Evolutionary conservation across 2,113 vertebrate genomes (phyloP), one percentile per base, ranked within the genome.

Genomic region (Tachuris rubrigastra): DNA sequence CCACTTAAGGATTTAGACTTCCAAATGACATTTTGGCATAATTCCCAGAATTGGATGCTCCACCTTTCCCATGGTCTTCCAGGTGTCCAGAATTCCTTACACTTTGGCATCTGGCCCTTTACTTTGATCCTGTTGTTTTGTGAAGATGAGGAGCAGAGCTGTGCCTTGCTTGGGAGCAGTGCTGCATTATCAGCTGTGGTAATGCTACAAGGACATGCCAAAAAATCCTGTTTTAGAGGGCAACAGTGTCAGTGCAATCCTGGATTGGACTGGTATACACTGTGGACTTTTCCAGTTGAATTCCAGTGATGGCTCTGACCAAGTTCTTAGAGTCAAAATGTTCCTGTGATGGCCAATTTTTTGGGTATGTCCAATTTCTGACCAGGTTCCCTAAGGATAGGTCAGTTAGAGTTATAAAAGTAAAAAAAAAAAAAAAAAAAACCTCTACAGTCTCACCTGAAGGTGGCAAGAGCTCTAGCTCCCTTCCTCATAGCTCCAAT

Each of bases 21-120:
- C 13, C 8, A 91, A 3, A 42, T 47, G 44, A 50, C 13, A 65
- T 60, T 81, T 56, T 47, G 65, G 30, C 27, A 82, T n/a, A 14
- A 69, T 60, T 62, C 14, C 50, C 53, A 27, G n/a, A 78, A 28
- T 0, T 53, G 5, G 5, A 11, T 31, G 3, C 7, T 74, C 24
- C 21, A 71, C 9, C n/a, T 49, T 46, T 23, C 3, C 0, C 10
- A 1, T 9, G n/a, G n/a, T n/a, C n/a, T n/a, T n/a, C n/a, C n/a
- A n/a, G n/a, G n/a, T n/a, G n/a, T n/a, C n/a, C n/a, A n/a, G n/a
- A n/a, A n/a, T n/a, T n/a, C n/a, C n/a, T n/a, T n/a, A n/a, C n/a
- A n/a, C n/a, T n/a, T n/a, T n/a, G n/a, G n/a, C n/a, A n/a, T n/a
- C n/a, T n/a, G n/a, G n/a, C n/a, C n/a, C n/a, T n/a, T n/a, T n/a